Percentiles rank a stretch among this genome's conserved stretches.
phyloP scores from a whole-genome alignment of 2,888 invertebrate species.

The Synanthedon tipuliformis region DNA sequence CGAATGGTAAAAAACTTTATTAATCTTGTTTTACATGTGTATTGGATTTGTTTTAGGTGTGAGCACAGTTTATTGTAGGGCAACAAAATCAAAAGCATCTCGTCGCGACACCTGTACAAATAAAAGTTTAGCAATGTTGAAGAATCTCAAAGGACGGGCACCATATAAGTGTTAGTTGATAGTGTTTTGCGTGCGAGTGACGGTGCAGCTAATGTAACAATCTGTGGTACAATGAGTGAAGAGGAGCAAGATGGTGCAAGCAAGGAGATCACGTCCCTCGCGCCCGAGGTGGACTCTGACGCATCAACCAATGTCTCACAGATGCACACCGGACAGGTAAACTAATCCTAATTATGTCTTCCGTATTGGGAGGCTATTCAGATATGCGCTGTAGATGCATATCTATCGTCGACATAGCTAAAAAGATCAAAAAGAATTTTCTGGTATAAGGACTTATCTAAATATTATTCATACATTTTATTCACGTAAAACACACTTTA shows the following conservation, averaged over 20 bases:
- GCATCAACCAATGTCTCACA: conserved; percentile 39
- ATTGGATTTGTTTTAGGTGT: not conserved
- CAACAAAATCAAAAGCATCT: not conserved
- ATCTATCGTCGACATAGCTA: too few species aligned
- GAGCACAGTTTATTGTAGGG: not conserved
- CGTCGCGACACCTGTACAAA: conserved; percentile 26
- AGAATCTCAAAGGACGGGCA: conserved; percentile 32
- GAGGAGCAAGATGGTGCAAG: conserved; percentile 51
- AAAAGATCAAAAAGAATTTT: too few species aligned
- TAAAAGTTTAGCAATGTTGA: conserved; percentile 7
- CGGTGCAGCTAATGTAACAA: conserved; percentile 29
- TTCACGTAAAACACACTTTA: not conserved
- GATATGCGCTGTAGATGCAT: too few species aligned
- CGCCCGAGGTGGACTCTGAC: conserved; percentile 21
- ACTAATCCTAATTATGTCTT: not conserved
- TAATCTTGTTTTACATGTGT: not conserved
- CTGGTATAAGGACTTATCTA: too few species aligned
- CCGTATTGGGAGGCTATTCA: too few species aligned
- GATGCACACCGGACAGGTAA: conserved; percentile 35
- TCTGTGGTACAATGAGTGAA: conserved; percentile 57
- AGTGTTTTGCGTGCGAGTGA: conserved; percentile 8
- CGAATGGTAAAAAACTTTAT: too few species aligned
- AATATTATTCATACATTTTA: too few species aligned
- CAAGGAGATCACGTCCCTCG: conserved; percentile 29
- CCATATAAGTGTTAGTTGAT: conserved; percentile 24